phyloP scores from a whole-genome alignment of 2,113 vertebrate genomes.

The Hippopotamus amphibius region DNA sequence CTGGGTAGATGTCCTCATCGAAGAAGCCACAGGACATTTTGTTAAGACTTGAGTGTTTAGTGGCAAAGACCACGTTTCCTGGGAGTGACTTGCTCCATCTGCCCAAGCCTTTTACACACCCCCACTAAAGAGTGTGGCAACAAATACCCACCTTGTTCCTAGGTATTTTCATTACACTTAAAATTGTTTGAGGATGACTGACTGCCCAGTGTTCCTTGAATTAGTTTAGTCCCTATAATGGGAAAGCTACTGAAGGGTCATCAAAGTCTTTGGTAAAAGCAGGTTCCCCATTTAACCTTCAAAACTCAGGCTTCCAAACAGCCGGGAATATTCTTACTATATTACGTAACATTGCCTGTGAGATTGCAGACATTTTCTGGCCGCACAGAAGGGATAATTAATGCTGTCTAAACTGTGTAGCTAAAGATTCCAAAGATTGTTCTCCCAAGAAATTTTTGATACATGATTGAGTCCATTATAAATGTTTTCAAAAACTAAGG shows the following conservation, averaged over 20 bases:
- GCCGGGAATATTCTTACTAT: not conserved
- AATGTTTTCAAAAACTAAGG: slow-evolving; percentile 13
- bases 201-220: not conserved
- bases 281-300: not conserved
- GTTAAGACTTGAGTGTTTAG: not conserved
- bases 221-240: not conserved
- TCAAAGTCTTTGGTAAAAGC: slow-evolving; percentile 15
- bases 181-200: slow-evolving; percentile 6
- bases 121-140: not conserved
- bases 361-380: not conserved
- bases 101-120: not conserved
- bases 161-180: not conserved
- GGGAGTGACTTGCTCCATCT: not conserved
- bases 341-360: not conserved
- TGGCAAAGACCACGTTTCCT: not conserved
- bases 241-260: not conserved
- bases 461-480: not conserved
- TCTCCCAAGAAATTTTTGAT: not conserved
- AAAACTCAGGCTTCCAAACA: slow-evolving; percentile 13
- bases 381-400: not conserved
- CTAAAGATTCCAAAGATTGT: not conserved
- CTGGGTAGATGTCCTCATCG: not conserved
- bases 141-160: not conserved
- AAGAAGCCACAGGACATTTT: not conserved
- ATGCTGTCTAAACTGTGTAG: not conserved